Evolutionary conservation across 2,113 vertebrate genomes (phyloP), one percentile per base, ranked within the genome.

Genomic region (Mola mola): DNA sequence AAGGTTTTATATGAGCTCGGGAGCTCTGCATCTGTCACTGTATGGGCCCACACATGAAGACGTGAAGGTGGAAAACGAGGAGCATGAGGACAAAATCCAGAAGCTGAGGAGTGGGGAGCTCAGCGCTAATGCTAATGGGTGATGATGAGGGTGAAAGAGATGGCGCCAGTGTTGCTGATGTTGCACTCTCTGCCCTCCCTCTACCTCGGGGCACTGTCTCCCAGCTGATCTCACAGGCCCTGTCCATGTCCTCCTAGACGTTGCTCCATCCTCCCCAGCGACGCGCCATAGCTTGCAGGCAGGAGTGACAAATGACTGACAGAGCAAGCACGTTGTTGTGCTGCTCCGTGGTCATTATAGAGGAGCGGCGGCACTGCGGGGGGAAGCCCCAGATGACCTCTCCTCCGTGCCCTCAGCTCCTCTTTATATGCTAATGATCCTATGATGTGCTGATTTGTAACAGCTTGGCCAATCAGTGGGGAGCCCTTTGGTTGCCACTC

Each of bases 351-450:
- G 85, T 85, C 82, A 75, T 86, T 75, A 80, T 50, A 58, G 59
- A 79, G 34, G 57, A 82, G 64, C 59, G 28, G 66, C 42, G 57
- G 65, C 62, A 78, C 33, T 60, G 44, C 52, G 52, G 38, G 49
- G 46, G 55, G 56, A 78, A 37, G 29, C 58, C 67, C 71, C 68
- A 62, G 37, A 80, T 78, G 69, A 82, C 55, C 48, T 70, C 20
- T 5, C 62, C 77, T 49, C 61, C 49, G 70, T 70, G 65, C 72
- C 72, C 68, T 76, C 58, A 65, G 76, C 75, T 87, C 77, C 86
- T 91, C 91, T 92, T 91, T 90, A 86, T 87, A 92, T 93, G 91
- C 85, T 91, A 92, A 93, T 92, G 69, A 73, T 15, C 11, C 64
- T 28, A 42, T 70, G 73, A 72, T 56, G 67, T 62, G 83, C 77